Conservation (phyloP, 1,140 invertebrate species). For the Metaphire vulgaris region DNA sequence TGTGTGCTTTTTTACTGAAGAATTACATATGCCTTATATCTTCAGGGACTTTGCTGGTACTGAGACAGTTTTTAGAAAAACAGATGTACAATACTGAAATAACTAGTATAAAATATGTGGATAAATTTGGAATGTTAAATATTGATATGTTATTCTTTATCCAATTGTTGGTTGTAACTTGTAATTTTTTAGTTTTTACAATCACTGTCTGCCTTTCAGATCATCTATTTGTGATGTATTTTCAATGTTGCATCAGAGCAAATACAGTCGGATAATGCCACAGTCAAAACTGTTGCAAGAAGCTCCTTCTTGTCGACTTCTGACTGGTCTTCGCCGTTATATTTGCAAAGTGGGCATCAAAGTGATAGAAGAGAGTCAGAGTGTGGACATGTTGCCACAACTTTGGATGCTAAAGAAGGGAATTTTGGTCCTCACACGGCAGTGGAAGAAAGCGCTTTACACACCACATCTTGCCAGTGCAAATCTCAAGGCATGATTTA, state of each 20-base stretch:
- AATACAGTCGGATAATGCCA: constrained; percentile 78
- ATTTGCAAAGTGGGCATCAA: constrained; percentile 67
- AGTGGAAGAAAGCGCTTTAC: constrained; percentile 94
- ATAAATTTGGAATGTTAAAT: too few species aligned
- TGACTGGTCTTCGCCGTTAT: constrained; percentile 78
- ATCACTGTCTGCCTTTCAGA: too few species aligned
- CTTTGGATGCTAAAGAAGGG: constrained; percentile 79
- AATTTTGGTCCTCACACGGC: constrained; percentile 81
- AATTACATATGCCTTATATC: too few species aligned
- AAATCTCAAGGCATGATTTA: constrained; percentile 64
- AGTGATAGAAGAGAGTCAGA: constrained; percentile 75
- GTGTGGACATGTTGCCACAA: constrained; percentile 72
- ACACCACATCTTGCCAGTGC: constrained; percentile 83
- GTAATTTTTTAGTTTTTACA: too few species aligned
- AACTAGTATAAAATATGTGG: too few species aligned
- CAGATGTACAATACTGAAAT: too few species aligned
- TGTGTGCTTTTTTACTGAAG: too few species aligned
- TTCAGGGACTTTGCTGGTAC: too few species aligned
- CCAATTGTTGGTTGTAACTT: too few species aligned
- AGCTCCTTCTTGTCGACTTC: constrained; percentile 89
- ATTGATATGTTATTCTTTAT: too few species aligned
- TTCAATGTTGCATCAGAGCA: constrained; percentile 61
- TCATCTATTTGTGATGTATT: not conserved
- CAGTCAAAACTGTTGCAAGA: constrained; percentile 85
- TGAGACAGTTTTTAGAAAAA: too few species aligned